These are phyloP conservation scores for Malurus splendens DNA, from an alignment of 2,797 vertebrate species.

Conservation along the genomic window DNA sequence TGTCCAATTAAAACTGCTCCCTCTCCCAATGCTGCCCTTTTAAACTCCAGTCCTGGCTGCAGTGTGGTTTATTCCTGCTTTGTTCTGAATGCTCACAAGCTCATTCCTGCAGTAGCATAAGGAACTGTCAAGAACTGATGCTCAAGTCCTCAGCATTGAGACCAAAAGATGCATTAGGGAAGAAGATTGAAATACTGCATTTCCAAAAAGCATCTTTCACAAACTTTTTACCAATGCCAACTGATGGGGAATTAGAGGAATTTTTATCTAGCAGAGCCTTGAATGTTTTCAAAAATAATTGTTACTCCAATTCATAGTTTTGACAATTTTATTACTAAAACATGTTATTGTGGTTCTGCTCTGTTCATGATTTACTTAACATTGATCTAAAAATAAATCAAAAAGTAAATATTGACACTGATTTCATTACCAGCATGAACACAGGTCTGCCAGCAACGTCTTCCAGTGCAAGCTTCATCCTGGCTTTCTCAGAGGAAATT, in stretches of 20 bases:
- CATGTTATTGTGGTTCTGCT: not conserved
- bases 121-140: not conserved
- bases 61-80: not conserved
- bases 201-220: not conserved
- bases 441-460: not conserved
- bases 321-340: not conserved
- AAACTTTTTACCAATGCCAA: not conserved
- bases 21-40: not conserved
- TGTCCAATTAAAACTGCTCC: not conserved
- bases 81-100: not conserved
- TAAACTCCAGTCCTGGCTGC: not conserved
- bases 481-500: not conserved
- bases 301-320: not conserved
- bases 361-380: not conserved
- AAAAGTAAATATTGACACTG: not conserved
- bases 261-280: not conserved
- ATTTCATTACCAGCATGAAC: constrained; percentile 34
- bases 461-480: constrained; percentile 19
- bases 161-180: not conserved
- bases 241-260: not conserved
- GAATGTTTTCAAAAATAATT: not conserved
- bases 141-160: not conserved
- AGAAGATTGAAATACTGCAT: not conserved
- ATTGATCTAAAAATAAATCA: not conserved
- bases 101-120: not conserved